Evolutionary conservation across 2,113 vertebrate species (phyloP), one percentile per base, ranked within the genome.

Genomic region (Muscicapa adusta): DNA sequence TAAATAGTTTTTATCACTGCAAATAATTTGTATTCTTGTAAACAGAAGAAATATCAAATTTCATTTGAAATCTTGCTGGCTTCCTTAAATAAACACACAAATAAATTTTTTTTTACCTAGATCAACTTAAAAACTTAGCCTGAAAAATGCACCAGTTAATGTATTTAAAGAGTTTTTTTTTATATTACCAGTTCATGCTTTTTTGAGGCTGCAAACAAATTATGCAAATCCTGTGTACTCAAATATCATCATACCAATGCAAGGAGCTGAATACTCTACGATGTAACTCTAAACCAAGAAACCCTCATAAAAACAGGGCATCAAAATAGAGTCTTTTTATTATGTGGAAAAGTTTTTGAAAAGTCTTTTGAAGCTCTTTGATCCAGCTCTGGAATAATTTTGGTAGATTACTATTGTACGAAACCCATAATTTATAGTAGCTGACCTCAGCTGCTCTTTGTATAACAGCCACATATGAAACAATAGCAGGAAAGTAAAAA

Each of bases 401-500:
- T 96, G 95, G 98, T 98, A 98, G 97, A 98, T 98, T 97, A 98
- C 98, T 98, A 99, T 99, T 99, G 99, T 98, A 98, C 45, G 36
- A 97, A 98, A 96, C 97, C 89, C 95, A 47, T 97, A 98, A 99
- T 99, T 99, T 99, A 99, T 99, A 98, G 98, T 95, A 97, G 98
- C 96, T 99, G 98, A 99, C 98, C 98, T 98, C 92, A 97, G 98
- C 98, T 98, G 97, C 97, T 98, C 98, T 98, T 99, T 99, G 98
- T 99, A 97, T 98, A 97, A 98, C 95, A 98, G 98, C 95, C 98
- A 97, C 97, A 97, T 98, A 98, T 97, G 96, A 98, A 98, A 99
- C 99, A 99, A 99, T 99, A 97, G 98, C 99, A 99, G 99, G 99
- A 99, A 99, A 98, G 98, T 98, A 97, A 98, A 97, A 98, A 98